Evolutionary conservation across 2,888 invertebrate species (phyloP).

Genomic region (Argynnis bischoffii): DNA sequence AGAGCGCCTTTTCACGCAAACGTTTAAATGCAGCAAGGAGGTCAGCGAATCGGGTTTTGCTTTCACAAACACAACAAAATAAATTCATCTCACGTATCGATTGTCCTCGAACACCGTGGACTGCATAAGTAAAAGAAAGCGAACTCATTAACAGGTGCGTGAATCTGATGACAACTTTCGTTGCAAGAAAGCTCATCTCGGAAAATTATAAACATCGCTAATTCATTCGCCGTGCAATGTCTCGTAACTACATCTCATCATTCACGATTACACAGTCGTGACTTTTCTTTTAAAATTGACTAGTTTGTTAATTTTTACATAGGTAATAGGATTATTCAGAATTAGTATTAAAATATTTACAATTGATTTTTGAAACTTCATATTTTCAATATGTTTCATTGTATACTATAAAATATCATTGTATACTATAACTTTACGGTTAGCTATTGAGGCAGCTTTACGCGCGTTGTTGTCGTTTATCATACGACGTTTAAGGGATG

Average conservation of each 20-base stretch:
- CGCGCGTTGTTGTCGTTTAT: too few species aligned
- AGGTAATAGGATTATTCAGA: too few species aligned
- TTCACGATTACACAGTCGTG: too few species aligned
- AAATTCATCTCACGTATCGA: slow-evolving; percentile 82
- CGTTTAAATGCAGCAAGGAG: slow-evolving; percentile 72
- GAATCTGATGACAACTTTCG: slow-evolving; percentile 63
- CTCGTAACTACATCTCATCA: not conserved
- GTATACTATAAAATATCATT: too few species aligned
- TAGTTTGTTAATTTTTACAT: too few species aligned
- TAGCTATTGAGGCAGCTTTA: too few species aligned
- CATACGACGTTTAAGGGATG: too few species aligned
- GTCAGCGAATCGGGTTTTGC: slow-evolving; percentile 77
- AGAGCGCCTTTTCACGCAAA: slow-evolving; percentile 73
- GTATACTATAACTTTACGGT: too few species aligned
- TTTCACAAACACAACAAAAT: slow-evolving; percentile 82
- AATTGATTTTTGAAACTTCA: too few species aligned
- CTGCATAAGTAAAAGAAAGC: slow-evolving; percentile 80
- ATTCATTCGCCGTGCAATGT: not conserved
- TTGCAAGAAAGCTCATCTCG: slow-evolving; percentile 40
- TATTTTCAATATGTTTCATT: too few species aligned
- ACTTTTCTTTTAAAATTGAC: too few species aligned
- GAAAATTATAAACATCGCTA: slow-evolving; percentile 26
- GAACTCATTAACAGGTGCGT: slow-evolving; percentile 67
- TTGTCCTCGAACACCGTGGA: slow-evolving; percentile 76
- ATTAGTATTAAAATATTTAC: too few species aligned